Evolutionary conservation across 2,888 invertebrate genomes (phyloP).

Genomic region (Petrolisthes cinctipes): DNA sequence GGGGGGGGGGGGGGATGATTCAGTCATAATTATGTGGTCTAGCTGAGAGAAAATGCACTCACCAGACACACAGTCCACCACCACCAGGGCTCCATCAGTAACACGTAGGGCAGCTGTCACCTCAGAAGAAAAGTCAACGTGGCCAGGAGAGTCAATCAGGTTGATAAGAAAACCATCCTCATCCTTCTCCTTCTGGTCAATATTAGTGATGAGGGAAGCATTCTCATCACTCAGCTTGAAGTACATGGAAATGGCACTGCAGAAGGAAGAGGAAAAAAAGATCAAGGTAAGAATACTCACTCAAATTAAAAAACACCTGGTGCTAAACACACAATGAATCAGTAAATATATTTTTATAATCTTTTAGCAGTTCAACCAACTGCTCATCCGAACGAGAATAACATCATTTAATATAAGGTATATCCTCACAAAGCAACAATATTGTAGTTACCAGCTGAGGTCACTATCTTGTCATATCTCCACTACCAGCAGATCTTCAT

Average conservation of each 20-base stretch:
- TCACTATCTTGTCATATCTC: background rate
- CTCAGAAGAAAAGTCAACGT: constrained; percentile 99
- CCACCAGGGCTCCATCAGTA: constrained; percentile 99
- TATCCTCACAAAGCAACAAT: background rate
- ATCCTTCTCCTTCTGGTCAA: constrained; percentile 90
- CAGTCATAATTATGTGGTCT: too few species aligned
- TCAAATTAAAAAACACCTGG: background rate
- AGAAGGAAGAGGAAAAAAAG: background rate
- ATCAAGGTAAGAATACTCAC: background rate
- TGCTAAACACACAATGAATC: background rate
- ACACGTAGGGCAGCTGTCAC: constrained; percentile 99
- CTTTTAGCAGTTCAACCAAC: constrained; percentile 29
- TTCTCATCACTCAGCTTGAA: constrained; percentile 97
- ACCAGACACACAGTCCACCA: constrained; percentile 99
- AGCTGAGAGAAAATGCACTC: constrained; percentile 65
- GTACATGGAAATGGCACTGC: constrained; percentile 95
- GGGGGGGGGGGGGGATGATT: too few species aligned
- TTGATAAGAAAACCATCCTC: constrained; percentile 99
- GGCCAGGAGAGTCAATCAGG: constrained; percentile 99
- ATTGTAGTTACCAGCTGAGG: background rate
- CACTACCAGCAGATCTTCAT: background rate
- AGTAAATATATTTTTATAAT: constrained; percentile 15
- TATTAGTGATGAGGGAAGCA: constrained; percentile 89
- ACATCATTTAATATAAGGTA: constrained; percentile 21
- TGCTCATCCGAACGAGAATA: constrained; percentile 55